phyloP scores from a whole-genome alignment of 2,113 vertebrate genomes.

The Pipa parva region DNA sequence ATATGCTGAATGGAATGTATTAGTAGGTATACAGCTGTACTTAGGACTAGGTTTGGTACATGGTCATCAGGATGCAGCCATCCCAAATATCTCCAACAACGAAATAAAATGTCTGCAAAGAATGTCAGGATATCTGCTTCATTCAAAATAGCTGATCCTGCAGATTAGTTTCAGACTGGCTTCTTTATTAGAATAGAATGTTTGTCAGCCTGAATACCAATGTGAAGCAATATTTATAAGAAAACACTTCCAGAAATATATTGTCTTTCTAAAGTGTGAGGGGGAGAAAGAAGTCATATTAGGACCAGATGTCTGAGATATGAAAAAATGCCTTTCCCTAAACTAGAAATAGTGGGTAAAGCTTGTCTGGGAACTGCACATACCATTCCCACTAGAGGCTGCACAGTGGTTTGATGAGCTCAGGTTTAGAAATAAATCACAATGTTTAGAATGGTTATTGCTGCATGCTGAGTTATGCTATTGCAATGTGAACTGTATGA shows the following conservation, averaged over 20 bases:
- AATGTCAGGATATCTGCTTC: conserved; percentile 50
- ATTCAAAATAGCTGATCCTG: conserved; percentile 52
- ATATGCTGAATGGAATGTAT: conserved; percentile 19
- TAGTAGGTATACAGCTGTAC: conserved; percentile 36
- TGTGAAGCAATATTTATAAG: conserved; percentile 65
- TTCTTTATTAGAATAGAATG: conserved; percentile 51
- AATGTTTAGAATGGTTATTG: conserved; percentile 32
- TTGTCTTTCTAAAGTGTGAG: conserved; percentile 62
- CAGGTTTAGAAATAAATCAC: conserved; percentile 30
- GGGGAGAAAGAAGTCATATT: conserved; percentile 67
- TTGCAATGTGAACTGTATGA: no score
- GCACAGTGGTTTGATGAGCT: conserved; percentile 33
- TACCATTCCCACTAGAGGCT: conserved; percentile 26
- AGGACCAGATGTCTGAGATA: conserved; percentile 67
- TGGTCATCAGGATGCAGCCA: conserved; percentile 32
- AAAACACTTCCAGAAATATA: conserved; percentile 66
- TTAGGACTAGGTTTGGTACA: conserved; percentile 38
- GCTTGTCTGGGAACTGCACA: conserved; percentile 11
- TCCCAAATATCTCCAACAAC: conserved; percentile 51
- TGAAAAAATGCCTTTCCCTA: conserved; percentile 49
- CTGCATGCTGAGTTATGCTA: conserved; percentile 22
- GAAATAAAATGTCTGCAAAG: conserved; percentile 51
- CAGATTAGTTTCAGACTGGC: conserved; percentile 50
- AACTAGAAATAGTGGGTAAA: conserved; percentile 22
- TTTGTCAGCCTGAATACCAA: conserved; percentile 60